Percentiles rank a stretch among this genome's conserved stretches.
Evolutionary conservation across 2,113 vertebrate species (phyloP).

Genomic region (Colossoma macropomum): DNA sequence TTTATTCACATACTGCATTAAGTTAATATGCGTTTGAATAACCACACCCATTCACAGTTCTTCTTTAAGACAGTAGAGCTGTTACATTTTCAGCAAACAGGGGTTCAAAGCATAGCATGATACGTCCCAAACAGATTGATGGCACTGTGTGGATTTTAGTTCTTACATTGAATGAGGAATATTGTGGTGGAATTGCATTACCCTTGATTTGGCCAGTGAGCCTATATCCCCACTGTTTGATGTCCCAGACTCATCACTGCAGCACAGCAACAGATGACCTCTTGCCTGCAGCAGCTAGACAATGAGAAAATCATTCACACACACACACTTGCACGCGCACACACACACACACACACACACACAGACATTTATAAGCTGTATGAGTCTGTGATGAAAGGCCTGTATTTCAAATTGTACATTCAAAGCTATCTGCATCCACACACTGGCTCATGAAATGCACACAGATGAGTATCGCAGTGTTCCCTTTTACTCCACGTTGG

Average conservation of each 20-base stretch:
- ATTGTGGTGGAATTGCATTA: not conserved
- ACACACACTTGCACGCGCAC: not conserved
- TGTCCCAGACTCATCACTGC: slow-evolving; percentile 23
- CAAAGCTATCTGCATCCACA: slow-evolving; percentile 25
- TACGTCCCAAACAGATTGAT: not conserved
- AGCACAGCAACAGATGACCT: slow-evolving; percentile 51
- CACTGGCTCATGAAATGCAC: not conserved
- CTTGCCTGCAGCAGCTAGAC: slow-evolving; percentile 30
- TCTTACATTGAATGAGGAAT: not conserved
- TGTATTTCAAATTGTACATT: not conserved
- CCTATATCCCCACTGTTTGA: slow-evolving; percentile 5
- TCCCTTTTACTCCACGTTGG: slow-evolving; percentile 20
- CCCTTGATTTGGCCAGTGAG: not conserved
- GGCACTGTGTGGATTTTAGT: not conserved
- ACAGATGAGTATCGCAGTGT: slow-evolving; percentile 16
- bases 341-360: not conserved
- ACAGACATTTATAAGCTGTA: not conserved
- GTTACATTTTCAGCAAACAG: not conserved
- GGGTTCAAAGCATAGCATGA: not conserved
- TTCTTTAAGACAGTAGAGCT: too few species aligned
- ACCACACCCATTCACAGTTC: too few species aligned
- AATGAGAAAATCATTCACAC: not conserved
- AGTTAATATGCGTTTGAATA: too few species aligned
- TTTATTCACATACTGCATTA: too few species aligned
- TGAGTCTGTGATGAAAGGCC: not conserved